These are phyloP conservation scores for Stenichneumon culpator DNA, from an alignment of 2,888 invertebrate species.

Conservation along the genomic window DNA sequence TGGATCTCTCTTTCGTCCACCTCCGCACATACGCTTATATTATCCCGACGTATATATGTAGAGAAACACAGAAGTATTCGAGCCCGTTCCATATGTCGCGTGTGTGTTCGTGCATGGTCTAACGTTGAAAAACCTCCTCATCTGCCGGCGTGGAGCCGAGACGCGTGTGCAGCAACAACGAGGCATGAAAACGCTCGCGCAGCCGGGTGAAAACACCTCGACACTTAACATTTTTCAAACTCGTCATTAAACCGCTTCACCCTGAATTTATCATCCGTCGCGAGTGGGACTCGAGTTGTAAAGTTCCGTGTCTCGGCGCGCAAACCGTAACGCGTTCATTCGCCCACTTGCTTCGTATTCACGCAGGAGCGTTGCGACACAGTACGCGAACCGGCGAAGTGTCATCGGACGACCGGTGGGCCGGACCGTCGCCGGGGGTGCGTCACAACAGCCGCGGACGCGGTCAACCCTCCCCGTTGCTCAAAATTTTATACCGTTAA, in stretches of 20 bases:
- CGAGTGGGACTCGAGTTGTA: constrained; percentile 32
- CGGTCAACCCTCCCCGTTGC: constrained; percentile 1
- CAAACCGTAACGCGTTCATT: no score
- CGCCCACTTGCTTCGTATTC: constrained; percentile 15
- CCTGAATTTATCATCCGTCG: constrained; percentile 41
- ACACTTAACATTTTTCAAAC: constrained; percentile 54
- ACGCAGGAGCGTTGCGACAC: background rate
- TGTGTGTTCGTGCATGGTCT: background rate
- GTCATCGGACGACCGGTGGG: constrained; percentile 31
- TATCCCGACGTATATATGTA: background rate
- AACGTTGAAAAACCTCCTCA: constrained; percentile 12
- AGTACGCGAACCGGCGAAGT: constrained; percentile 18
- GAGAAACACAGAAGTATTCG: constrained; percentile 39
- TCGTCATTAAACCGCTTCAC: constrained; percentile 45
- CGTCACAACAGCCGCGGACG: constrained; percentile 1
- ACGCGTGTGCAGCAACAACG: constrained; percentile 14
- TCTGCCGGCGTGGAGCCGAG: background rate
- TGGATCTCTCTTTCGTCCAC: constrained; percentile 17
- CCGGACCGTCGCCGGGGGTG: background rate
- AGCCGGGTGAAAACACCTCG: background rate
- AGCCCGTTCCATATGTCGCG: background rate
- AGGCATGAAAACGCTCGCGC: constrained; percentile 10
- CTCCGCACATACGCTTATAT: constrained; percentile 7
- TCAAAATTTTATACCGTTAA: constrained; percentile 32
- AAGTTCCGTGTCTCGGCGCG: constrained; percentile 14